Conservation (phyloP, 2,113 vertebrate species). For the Naja naja region DNA sequence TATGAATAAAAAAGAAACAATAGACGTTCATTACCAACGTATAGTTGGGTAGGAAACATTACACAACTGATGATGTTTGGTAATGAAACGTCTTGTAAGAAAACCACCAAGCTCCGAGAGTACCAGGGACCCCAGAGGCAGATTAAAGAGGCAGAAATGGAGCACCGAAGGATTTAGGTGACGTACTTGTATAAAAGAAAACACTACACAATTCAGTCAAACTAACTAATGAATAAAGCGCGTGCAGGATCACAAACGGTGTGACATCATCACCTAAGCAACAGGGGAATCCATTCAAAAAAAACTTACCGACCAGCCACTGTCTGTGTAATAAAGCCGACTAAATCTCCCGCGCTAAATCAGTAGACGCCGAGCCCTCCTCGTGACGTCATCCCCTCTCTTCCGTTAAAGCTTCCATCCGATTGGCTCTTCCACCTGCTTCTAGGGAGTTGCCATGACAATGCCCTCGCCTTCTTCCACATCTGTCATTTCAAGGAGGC, state of each 20-base stretch:
- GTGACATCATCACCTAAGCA: neutral
- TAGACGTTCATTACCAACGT: too few species aligned
- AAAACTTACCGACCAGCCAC: neutral
- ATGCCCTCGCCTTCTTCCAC: neutral
- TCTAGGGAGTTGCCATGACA: neutral
- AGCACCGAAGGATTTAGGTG: neutral
- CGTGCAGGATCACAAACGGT: neutral
- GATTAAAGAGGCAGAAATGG: neutral
- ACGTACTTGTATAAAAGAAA: neutral
- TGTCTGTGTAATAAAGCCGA: neutral
- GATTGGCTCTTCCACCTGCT: neutral
- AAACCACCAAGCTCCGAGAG: neutral
- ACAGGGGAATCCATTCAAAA: neutral
- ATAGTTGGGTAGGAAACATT: too few species aligned
- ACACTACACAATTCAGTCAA: neutral
- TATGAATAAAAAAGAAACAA: too few species aligned
- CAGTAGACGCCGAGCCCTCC: neutral
- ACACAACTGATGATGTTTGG: too few species aligned
- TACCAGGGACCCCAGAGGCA: neutral
- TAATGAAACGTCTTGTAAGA: neutral
- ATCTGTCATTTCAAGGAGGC: neutral
- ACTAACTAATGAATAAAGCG: neutral
- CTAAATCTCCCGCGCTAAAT: conserved; percentile 14
- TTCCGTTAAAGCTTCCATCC: neutral
- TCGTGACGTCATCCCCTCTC: neutral